phyloP scores from a whole-genome alignment of 2,888 invertebrate genomes.

The Rapana venosa region DNA sequence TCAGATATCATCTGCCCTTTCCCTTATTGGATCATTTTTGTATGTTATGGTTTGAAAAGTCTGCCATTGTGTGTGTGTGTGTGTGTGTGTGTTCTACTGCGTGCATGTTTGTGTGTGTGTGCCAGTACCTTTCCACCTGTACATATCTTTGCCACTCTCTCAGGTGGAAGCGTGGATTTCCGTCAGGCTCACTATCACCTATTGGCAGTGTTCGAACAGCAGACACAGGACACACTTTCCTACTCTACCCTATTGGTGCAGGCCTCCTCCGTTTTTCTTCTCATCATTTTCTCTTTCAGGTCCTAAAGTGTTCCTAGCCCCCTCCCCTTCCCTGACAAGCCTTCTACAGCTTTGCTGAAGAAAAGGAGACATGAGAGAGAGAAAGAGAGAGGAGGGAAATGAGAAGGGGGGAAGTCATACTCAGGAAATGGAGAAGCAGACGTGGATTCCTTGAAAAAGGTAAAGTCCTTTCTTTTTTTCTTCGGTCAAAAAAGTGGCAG shows the following conservation, averaged over 20 bases:
- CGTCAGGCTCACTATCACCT: neutral
- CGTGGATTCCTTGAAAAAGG: neutral
- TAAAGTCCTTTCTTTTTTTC: too few relatives aligned
- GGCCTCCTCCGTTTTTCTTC: conserved; percentile 9
- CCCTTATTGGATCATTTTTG: too few relatives aligned
- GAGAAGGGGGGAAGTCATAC: neutral
- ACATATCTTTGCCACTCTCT: neutral
- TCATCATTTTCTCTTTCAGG: conserved; percentile 36
- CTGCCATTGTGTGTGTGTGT: neutral
- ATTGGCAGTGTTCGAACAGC: conserved; percentile 6
- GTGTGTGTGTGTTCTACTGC: neutral
- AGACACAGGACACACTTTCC: conserved; percentile 37
- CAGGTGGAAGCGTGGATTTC: conserved; percentile 20
- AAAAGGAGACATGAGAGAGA: too few relatives aligned
- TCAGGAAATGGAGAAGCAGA: conserved; percentile 29
- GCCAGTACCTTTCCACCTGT: too few relatives aligned
- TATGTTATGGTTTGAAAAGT: too few relatives aligned
- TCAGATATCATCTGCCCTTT: too few relatives aligned
- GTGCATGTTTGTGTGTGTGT: neutral
- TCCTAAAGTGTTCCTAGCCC: neutral
- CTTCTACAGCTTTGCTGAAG: too few relatives aligned
- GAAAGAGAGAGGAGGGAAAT: neutral
- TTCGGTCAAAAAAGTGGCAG: too few relatives aligned
- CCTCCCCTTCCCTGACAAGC: neutral
- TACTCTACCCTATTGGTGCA: conserved; percentile 31